Base-by-base conservation (phyloP, 2,888 invertebrate species). In the Protonemura montana region DNA sequence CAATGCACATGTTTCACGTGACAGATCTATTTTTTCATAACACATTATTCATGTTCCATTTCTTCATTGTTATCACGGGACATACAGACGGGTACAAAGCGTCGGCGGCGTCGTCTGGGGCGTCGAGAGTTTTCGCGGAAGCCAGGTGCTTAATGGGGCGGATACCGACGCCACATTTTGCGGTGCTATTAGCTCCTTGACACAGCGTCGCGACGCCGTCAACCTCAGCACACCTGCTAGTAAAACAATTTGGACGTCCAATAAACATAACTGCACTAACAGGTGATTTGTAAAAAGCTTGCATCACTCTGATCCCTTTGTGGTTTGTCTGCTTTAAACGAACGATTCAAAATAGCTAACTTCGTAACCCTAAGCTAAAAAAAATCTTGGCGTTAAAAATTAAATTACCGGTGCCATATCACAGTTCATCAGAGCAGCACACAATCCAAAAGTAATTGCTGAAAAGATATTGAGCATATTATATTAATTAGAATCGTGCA, bases 141-240 rank as follows among this genome's bases (percentile, higher is more conserved):
- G 81, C 81, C 81, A 81, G 30, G 3, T 30, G 10, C 28, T 81
- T 81, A 81, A 81, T 81, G 81, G 81, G n/a, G 81, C 81, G 81
- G 16, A 78, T 26, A 26, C 78, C 85, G 85, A 76, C 86, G 86
- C 86, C 85, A 76, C 86, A 84, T 86, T 86, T 86, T 35, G 86
- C 86, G 86, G 86, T 86, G 83, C 59, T 59, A 59, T 59, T 86
- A 85, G 83, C 82, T 82, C 83, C 86, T 83, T 86, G 76, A 78
- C 80, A 27, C 5, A 6, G 81, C 81, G 81, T 81, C 30, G 29
- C 81, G 30, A 81, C 81, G 81, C 81, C 30, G 13, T 2, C n/a
- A 16, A 27, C 27, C 80, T 2, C 80, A 25, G 27, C n/a, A 80
- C 80, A 81, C 81, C 81, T 81, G 81, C 80, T 80, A 16, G 81